Percentiles rank a stretch among this genome's conserved stretches.
These are phyloP conservation scores for Ibycter americanus DNA, from an alignment of 2,797 vertebrate species.

Conservation along the genomic window DNA sequence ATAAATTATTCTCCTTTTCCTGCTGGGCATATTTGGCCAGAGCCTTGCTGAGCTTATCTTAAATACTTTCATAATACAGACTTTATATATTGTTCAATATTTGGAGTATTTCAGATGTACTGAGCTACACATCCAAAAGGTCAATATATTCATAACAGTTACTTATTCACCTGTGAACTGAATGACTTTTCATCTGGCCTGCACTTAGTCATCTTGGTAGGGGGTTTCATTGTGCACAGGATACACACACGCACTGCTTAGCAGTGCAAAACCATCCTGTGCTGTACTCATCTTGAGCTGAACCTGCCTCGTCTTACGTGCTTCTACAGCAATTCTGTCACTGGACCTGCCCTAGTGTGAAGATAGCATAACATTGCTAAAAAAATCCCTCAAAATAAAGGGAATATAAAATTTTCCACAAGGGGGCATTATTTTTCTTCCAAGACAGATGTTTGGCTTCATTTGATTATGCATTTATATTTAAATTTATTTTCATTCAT, in stretches of 20 bases:
- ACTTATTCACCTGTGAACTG: background rate
- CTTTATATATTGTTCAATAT: background rate
- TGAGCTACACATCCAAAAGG: background rate
- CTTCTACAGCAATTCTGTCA: background rate
- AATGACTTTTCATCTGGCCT: background rate
- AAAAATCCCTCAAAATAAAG: background rate
- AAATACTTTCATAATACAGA: background rate
- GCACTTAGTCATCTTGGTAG: background rate
- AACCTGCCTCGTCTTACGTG: background rate
- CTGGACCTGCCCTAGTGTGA: background rate
- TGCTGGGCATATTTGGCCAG: background rate
- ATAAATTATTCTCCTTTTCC: background rate
- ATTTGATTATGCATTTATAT: background rate
- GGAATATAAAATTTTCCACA: background rate
- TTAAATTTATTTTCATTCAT: constrained; percentile 7
- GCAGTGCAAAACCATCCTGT: background rate
- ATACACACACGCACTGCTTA: accelerated
- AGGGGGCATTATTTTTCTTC: constrained; percentile 33
- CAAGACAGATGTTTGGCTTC: background rate
- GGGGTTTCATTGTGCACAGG: background rate
- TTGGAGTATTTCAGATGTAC: background rate
- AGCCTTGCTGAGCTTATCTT: background rate
- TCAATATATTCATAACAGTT: background rate
- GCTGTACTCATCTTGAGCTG: background rate
- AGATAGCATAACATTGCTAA: background rate